Evolutionary conservation across 2,888 invertebrate genomes (phyloP), one percentile per base, ranked within the genome.

Genomic region (Scaeva pyrastri): DNA sequence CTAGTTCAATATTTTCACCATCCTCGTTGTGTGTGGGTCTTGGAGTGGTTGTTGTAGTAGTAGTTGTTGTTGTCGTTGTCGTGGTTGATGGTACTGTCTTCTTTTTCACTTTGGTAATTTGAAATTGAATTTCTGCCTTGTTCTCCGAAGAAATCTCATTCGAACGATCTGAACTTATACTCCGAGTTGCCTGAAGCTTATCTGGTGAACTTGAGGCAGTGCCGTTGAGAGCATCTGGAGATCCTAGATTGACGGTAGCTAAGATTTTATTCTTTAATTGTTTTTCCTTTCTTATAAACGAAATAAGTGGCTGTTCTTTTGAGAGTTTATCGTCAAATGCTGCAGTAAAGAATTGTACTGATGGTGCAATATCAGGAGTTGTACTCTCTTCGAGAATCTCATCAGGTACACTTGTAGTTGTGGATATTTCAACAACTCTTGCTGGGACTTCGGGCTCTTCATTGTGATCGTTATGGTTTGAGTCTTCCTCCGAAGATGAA

Each of bases 11-110:
- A 89, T 95, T 95, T 91, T 95, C 94, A 71, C 96, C 95, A 88
- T 95, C 95, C 19, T 94, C 93, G 90, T 94, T 95, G 91, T 95
- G 95, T 0, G 95, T 95, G n/a, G 95, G 95, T 71, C 94, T 94
- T 0, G 95, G 94, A 3, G 95, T 94, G 0, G 94, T 94, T 1
- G 94, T 94, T 0, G 94, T 94, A 0, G 94, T 94, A 0, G 94
- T 94, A 4, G 92, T 90, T 0, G 94, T 93, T 1, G 93, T 93
- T 1, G 90, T 90, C 0, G 90, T 89, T 0, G 89, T 88, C 7
- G 89, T 89, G 0, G 88, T 88, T 11, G 88, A 89, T 41, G 90
- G 48, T 10, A 58, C 48, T 12, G 88, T 80, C 45, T 90, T 55
- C 83, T 88, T 89, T 12, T 89, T 89, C 0, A 89, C 55, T 85